These are phyloP conservation scores for Microplitis mediator DNA, from an alignment of 1,140 invertebrate species.

Conservation along the genomic window DNA sequence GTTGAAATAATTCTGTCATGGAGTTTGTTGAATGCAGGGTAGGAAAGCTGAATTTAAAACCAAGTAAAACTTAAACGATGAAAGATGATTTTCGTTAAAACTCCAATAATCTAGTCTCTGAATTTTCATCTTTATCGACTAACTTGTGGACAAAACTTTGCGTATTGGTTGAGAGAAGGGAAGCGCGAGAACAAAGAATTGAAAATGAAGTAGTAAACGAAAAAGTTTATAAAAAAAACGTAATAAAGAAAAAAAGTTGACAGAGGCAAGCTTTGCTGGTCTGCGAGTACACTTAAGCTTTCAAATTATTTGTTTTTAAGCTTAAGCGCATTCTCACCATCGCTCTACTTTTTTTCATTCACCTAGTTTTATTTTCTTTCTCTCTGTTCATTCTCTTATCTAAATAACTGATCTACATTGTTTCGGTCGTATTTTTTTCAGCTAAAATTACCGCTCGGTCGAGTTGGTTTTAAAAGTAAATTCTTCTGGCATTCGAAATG, in stretches of 20 bases:
- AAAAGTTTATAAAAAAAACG: too few relatives aligned
- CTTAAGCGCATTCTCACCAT: constrained; percentile 21
- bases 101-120: constrained; percentile 6
- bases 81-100: neutral
- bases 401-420: constrained; percentile 60
- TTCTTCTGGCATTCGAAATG: constrained; percentile 30
- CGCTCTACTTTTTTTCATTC: constrained; percentile 17
- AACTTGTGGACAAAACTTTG: neutral
- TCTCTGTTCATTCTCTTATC: constrained; percentile 47
- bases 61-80: neutral
- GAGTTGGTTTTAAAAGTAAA: too few relatives aligned
- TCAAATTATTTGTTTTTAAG: neutral
- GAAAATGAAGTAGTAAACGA: too few relatives aligned
- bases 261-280: constrained; percentile 15
- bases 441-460: neutral
- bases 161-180: neutral
- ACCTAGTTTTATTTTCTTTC: neutral
- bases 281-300: constrained; percentile 1
- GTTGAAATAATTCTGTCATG: too few relatives aligned
- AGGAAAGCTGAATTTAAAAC: neutral
- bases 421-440: constrained; percentile 46
- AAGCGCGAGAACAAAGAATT: neutral
- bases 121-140: neutral
- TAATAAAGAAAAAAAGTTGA: neutral
- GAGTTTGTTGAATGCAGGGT: neutral